Percentiles rank a stretch among this genome's conserved stretches.
Conservation (phyloP, 2,113 vertebrate genomes). For the Rallus limicola region DNA sequence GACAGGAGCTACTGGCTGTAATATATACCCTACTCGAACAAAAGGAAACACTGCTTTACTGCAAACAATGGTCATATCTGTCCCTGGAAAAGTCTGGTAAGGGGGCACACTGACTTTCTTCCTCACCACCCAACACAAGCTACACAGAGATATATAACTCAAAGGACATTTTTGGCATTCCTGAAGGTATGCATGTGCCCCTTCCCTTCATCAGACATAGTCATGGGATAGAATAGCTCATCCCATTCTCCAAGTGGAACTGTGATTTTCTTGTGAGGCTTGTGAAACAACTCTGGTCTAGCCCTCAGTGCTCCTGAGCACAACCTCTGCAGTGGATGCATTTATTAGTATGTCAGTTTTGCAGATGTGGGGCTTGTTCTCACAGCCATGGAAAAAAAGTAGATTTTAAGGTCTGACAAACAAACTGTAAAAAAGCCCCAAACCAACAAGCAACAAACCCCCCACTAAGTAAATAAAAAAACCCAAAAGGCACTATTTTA, state of each 20-base stretch:
- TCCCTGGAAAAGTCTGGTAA: neutral
- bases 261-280: neutral
- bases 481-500: neutral
- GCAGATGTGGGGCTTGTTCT: neutral
- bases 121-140: neutral
- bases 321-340: neutral
- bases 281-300: neutral
- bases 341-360: neutral
- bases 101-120: neutral
- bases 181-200: neutral
- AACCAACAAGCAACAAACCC: rapidly evolving
- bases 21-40: neutral
- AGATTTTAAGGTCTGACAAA: neutral
- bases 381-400: neutral
- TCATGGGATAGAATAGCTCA: neutral
- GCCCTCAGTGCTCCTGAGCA: neutral
- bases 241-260: neutral
- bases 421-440: neutral
- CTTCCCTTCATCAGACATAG: neutral
- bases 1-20: neutral
- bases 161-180: neutral
- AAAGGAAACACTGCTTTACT: neutral
- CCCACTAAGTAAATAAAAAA: neutral
- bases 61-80: neutral
- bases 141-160: neutral